A percentile compares a stretch with the other conserved stretches of the same genome.
Conservation (phyloP, 2,888 invertebrate genomes). For the Anticlea derivata region DNA sequence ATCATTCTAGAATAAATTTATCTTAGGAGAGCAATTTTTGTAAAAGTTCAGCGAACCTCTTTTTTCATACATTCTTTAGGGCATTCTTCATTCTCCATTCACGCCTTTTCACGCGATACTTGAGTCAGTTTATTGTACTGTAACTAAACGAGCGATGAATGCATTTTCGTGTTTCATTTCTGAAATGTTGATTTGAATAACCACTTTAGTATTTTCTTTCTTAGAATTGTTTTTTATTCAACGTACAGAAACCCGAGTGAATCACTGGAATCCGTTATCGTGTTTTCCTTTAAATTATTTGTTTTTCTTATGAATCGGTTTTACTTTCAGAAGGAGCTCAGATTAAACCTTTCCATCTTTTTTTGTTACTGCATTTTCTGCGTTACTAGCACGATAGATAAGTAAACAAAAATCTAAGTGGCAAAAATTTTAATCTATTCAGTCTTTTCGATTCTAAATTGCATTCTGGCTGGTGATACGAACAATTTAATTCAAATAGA, state of each 20-base stretch:
- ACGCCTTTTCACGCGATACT: conserved; percentile 19
- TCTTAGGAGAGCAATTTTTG: conserved; percentile 42
- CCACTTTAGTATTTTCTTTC: conserved; percentile 8
- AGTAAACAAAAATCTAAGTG: too few relatives aligned
- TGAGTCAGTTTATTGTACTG: conserved; percentile 13
- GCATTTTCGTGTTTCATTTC: conserved; percentile 4
- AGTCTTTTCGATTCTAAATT: background rate
- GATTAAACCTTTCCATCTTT: too few relatives aligned
- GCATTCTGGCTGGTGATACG: background rate
- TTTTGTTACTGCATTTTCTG: background rate
- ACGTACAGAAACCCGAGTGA: background rate
- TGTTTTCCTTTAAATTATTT: too few relatives aligned
- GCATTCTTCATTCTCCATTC: conserved; percentile 16
- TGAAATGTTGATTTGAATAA: conserved; percentile 10
- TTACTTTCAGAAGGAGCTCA: too few relatives aligned
- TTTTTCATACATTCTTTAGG: conserved; percentile 36
- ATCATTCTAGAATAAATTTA: too few relatives aligned
- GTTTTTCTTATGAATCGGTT: too few relatives aligned
- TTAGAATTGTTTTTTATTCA: background rate
- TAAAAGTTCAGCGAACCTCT: conserved; percentile 55
- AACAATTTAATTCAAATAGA: background rate
- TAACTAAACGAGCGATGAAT: conserved; percentile 7
- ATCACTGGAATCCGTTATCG: background rate
- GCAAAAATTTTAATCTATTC: too few relatives aligned
- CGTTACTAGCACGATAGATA: too few relatives aligned